Evolutionary conservation across 2,113 vertebrate species (phyloP).

Genomic region (Heterotis niloticus): DNA sequence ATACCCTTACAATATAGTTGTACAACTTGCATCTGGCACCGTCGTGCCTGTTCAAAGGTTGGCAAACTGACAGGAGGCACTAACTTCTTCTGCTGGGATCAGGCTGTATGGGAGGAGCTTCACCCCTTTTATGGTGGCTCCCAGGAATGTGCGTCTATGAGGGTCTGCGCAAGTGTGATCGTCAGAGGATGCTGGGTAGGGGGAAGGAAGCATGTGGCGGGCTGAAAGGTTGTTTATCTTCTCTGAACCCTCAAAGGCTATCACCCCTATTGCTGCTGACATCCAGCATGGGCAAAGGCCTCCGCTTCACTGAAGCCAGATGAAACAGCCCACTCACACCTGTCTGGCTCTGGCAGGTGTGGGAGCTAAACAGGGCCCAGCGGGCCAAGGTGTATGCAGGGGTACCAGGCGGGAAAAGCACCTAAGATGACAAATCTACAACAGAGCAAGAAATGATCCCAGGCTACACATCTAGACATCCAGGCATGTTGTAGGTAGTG

Average conservation of each 20-base stretch:
- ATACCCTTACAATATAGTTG: no score
- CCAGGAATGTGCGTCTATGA: slow-evolving; percentile 60
- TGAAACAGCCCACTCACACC: slow-evolving; percentile 46
- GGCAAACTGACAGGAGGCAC: no score
- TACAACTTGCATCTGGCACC: no score
- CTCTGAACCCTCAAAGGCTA: slow-evolving; percentile 37
- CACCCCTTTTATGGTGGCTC: slow-evolving; percentile 54
- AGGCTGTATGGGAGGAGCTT: no score
- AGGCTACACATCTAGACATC: background rate
- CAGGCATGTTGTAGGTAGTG: background rate
- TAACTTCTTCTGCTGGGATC: no score
- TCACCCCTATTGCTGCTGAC: slow-evolving; percentile 53
- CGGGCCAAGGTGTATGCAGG: background rate
- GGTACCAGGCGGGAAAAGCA: background rate
- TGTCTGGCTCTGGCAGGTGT: slow-evolving; percentile 57
- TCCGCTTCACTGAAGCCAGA: slow-evolving; percentile 10
- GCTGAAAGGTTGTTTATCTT: slow-evolving; percentile 38
- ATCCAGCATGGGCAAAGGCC: slow-evolving; percentile 36
- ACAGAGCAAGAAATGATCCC: background rate
- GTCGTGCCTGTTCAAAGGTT: no score
- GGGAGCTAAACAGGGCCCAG: slow-evolving; percentile 29
- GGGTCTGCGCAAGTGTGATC: slow-evolving; percentile 43
- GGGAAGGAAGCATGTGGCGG: slow-evolving; percentile 51
- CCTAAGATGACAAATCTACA: background rate
- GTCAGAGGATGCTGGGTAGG: background rate